Evolutionary conservation across 2,888 invertebrate genomes (phyloP).

Genomic region (Aporophyla nigra): DNA sequence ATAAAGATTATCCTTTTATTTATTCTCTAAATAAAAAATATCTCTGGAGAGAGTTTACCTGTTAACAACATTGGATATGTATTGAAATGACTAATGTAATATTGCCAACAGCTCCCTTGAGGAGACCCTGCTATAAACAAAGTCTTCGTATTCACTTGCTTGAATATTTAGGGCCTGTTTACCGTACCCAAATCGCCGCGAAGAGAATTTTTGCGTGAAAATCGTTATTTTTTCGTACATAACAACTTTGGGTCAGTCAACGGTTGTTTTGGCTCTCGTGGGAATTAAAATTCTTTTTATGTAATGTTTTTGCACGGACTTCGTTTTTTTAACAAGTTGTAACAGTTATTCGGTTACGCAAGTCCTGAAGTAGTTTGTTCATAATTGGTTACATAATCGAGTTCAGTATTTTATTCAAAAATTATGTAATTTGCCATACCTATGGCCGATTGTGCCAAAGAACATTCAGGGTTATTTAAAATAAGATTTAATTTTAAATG

Average conservation of each 20-base stretch:
- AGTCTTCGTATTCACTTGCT: conserved; percentile 53
- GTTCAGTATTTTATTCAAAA: no score
- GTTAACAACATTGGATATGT: conserved; percentile 57
- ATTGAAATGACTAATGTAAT: conserved; percentile 52
- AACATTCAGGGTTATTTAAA: no score
- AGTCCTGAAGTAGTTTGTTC: no score
- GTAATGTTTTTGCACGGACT: not conserved
- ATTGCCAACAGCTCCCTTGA: conserved; percentile 52
- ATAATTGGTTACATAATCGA: no score
- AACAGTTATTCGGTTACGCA: no score
- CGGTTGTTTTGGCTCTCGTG: conserved; percentile 6
- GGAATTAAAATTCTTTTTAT: conserved; percentile 2
- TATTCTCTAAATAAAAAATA: not conserved
- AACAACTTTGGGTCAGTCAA: conserved; percentile 21
- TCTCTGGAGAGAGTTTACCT: conserved; percentile 27
- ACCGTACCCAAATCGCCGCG: conserved; percentile 38
- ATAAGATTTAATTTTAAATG: no score
- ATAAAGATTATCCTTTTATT: not conserved
- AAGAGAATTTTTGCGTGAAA: conserved; percentile 19
- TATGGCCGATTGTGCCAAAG: no score
- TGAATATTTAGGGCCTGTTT: conserved; percentile 62
- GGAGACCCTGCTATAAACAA: conserved; percentile 56
- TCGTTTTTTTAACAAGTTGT: no score
- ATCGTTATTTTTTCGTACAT: conserved; percentile 30
- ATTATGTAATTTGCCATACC: no score